phyloP scores from a whole-genome alignment of 2,888 invertebrate genomes.

The Drosophila nigritarsus region DNA sequence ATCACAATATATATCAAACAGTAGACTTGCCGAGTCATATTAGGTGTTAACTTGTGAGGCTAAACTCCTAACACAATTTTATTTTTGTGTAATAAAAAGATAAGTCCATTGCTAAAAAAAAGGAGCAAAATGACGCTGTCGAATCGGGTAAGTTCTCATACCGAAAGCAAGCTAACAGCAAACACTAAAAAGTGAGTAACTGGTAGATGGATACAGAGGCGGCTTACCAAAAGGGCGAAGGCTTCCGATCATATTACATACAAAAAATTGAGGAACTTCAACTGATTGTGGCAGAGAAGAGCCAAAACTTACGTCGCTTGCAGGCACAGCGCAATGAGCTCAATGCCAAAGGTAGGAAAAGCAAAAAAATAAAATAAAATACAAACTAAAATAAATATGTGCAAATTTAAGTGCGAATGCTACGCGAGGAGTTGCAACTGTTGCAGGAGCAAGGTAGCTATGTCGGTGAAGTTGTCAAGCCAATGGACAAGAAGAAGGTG shows the following conservation, averaged over 20 bases:
- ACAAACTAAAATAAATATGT: background rate
- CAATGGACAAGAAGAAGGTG: constrained; percentile 99
- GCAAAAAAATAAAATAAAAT: background rate
- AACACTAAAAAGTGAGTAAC: background rate
- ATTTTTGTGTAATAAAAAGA: background rate
- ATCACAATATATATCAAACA: constrained; percentile 7
- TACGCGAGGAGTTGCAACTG: constrained; percentile 98
- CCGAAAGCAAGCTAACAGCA: background rate
- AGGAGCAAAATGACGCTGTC: constrained; percentile 78
- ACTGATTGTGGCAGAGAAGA: constrained; percentile 97
- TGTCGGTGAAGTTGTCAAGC: constrained; percentile 99
- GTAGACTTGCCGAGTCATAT: constrained; percentile 61
- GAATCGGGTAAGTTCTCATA: constrained; percentile 72
- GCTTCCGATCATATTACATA: constrained; percentile 97
- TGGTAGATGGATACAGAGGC: constrained; percentile 83
- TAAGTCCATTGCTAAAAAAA: background rate
- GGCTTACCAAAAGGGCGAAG: constrained; percentile 87
- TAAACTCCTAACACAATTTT: background rate
- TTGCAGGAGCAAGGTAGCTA: constrained; percentile 99
- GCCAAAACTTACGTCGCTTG: constrained; percentile 97
- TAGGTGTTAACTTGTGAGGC: constrained; percentile 4
- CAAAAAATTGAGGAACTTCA: constrained; percentile 99
- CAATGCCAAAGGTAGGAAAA: constrained; percentile 94
- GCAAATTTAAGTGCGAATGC: constrained; percentile 92
- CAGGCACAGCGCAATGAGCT: constrained; percentile 99